Conservation (phyloP, 2,888 invertebrate genomes). For the Macaria notata region DNA sequence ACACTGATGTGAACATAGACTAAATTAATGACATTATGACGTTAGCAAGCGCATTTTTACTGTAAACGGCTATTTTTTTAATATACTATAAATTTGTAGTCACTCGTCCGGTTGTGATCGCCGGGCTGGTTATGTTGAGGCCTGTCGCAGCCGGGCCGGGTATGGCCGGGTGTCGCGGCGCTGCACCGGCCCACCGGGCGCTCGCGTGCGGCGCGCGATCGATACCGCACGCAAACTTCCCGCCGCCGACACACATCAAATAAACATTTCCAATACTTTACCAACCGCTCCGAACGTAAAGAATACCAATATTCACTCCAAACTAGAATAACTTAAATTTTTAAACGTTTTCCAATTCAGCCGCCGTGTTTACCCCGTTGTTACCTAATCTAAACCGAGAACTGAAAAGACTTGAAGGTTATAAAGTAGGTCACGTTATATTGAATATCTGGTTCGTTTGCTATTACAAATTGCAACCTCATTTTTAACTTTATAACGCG, state of each 20-base stretch:
- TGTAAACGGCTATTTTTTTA: too few species aligned
- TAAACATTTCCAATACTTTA: slow-evolving; percentile 23
- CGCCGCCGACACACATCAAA: slow-evolving; percentile 49
- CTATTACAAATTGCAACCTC: background rate
- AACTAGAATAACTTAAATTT: background rate
- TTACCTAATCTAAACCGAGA: slow-evolving; percentile 17
- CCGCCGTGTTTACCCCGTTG: slow-evolving; percentile 6
- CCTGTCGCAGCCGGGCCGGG: too few species aligned
- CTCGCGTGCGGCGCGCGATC: slow-evolving; percentile 75
- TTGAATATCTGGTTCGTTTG: slow-evolving; percentile 12
- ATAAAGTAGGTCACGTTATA: slow-evolving; percentile 23
- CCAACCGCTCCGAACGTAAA: background rate
- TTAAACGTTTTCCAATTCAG: slow-evolving; percentile 1
- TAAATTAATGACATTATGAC: too few species aligned
- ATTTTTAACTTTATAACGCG: background rate
- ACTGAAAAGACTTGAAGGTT: slow-evolving; percentile 18
- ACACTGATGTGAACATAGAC: too few species aligned
- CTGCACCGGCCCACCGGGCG: slow-evolving; percentile 68
- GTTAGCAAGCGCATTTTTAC: too few species aligned
- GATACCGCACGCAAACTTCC: slow-evolving; percentile 73
- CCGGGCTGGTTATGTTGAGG: too few species aligned
- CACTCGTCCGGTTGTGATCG: too few species aligned
- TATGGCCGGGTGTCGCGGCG: slow-evolving; percentile 41
- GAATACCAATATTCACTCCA: background rate
- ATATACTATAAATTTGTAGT: too few species aligned